Base-by-base conservation (phyloP, 2,888 invertebrate species). In the Saturnia japonica region DNA sequence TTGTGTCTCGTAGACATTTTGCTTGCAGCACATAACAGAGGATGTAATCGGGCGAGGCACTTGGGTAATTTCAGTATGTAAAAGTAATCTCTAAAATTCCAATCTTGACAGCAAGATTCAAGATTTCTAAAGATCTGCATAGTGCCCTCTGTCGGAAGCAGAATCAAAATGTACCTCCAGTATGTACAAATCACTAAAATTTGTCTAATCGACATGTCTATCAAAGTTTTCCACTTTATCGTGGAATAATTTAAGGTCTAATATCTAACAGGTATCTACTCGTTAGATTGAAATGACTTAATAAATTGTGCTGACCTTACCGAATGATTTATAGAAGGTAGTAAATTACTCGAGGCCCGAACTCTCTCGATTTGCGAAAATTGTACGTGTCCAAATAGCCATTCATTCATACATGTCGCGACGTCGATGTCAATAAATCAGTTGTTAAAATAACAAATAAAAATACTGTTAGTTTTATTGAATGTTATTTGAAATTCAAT, bases 361-460 rank as follows among this genome's bases (percentile, higher is more conserved):
- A 40, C 40, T 64, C 64, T 40, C 64, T 64, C 64, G 40, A 64
- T 64, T 40, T 64, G 64, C 64, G 64, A 64, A 64, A 40, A 64
- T 9, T 7, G 3, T 64, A 64, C 34, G 40, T 64, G 64, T 64
- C n/a, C 64, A 64, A 64, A 64, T 40, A 64, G 40, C n/a, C 34
- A n/a, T 40, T 64, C 40, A 64, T 64, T 64, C 64, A 62, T 64
- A 60, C 25, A 40, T 64, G 64, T 64, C 64, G 64, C 40, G 40
- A 40, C 16, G 64, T 43, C 43, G 16, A n/a, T 7, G 64, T n/a
- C 40, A 34, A 64, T 64, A 64, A 64, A 64, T 64, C 64, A 64
- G 64, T 64, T 19, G 1, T 60, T 60, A 60, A 1, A 4, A 60
- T 34, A 28, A 25, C 28, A 60, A 60, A 60, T 60, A 28, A 60